Evolutionary conservation across 2,113 vertebrate species (phyloP).

Genomic region (Crotophaga sulcirostris): DNA sequence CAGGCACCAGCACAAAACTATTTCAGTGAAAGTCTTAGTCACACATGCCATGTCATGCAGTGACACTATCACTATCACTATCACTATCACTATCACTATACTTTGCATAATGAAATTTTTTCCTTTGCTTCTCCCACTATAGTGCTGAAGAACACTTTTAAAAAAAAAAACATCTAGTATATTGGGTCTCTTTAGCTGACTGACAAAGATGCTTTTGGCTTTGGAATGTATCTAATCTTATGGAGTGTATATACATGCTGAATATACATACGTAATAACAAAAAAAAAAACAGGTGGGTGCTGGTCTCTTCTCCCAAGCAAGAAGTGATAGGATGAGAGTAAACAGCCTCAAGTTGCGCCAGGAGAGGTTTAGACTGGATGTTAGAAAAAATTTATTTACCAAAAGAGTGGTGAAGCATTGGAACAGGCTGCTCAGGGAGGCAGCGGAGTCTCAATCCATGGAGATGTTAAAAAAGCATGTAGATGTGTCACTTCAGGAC

Average conservation of each 20-base stretch:
- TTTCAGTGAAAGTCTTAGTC: background rate
- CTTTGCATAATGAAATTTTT: background rate
- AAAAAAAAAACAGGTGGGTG: background rate
- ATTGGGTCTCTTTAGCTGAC: background rate
- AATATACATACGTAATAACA: rapidly evolving
- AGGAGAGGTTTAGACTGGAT: too few species aligned
- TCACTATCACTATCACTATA: background rate
- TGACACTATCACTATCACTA: too few species aligned
- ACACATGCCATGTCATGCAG: background rate
- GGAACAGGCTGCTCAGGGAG: too few species aligned
- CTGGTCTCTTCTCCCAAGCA: too few species aligned
- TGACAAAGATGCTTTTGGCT: background rate
- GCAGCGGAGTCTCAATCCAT: too few species aligned
- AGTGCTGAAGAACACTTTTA: background rate
- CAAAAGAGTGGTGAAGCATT: too few species aligned
- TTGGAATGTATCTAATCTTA: background rate
- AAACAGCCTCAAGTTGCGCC: too few species aligned
- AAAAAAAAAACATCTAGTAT: background rate
- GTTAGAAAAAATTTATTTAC: too few species aligned
- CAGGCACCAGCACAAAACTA: background rate
- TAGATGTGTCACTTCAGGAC: too few species aligned
- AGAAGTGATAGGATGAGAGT: too few species aligned
- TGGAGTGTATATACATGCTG: background rate
- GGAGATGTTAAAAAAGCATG: too few species aligned
- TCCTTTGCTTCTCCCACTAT: background rate